Evolutionary conservation across 1,140 invertebrate species (phyloP).

Genomic region (Gonioctena quinquepunctata): DNA sequence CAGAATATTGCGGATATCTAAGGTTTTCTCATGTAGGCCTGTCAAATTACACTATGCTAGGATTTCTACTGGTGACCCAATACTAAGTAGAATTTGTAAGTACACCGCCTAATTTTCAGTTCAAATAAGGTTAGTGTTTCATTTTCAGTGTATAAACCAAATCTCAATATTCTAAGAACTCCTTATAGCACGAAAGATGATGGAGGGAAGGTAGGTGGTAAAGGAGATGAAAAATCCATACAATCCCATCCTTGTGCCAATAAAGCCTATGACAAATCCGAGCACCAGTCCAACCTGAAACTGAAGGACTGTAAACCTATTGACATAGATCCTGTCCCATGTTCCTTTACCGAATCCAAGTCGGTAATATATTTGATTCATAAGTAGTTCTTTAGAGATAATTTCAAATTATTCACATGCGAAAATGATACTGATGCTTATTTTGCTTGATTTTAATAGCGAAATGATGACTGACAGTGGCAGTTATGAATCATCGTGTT

Average conservation of each 20-base stretch:
- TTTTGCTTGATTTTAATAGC: too few relatives aligned
- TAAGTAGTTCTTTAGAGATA: too few relatives aligned
- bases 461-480: too few relatives aligned
- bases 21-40: background rate
- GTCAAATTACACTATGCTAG: background rate
- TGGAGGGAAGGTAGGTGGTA: slow-evolving; percentile 27
- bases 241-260: slow-evolving; percentile 23
- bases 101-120: background rate
- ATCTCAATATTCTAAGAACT: slow-evolving; percentile 5
- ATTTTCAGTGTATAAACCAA: background rate
- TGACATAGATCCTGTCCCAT: slow-evolving; percentile 35
- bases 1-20: background rate
- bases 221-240: slow-evolving; percentile 10
- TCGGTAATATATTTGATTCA: slow-evolving; percentile 6
- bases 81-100: background rate
- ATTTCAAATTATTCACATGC: too few relatives aligned
- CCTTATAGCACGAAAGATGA: slow-evolving; percentile 1
- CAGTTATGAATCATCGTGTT: too few relatives aligned
- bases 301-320: slow-evolving; percentile 36
- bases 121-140: background rate
- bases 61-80: background rate
- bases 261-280: background rate
- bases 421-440: too few relatives aligned
- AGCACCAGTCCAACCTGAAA: slow-evolving; percentile 15
- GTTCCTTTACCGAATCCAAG: slow-evolving; percentile 8